A percentile compares a stretch with the other conserved stretches of the same genome.
Conservation (phyloP, 2,888 invertebrate species). For the Aelia acuminata region DNA sequence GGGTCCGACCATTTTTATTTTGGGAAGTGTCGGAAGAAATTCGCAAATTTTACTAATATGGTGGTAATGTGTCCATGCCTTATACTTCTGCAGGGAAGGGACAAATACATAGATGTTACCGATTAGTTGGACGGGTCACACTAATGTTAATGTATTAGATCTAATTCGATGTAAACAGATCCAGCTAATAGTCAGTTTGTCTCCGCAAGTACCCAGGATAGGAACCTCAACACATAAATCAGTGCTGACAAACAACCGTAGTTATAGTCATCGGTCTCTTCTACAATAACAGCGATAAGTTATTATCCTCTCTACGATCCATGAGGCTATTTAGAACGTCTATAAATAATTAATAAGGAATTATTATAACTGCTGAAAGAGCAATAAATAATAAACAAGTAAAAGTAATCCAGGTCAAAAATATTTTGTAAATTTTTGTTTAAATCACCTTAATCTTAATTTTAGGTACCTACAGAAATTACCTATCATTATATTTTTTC, state of each 20-base stretch:
- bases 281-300: slow-evolving; percentile 19
- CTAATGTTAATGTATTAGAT: slow-evolving; percentile 8
- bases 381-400: too few relatives aligned
- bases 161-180: neutral
- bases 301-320: neutral
- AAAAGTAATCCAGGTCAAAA: too few relatives aligned
- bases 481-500: too few relatives aligned
- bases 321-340: neutral
- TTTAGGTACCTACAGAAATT: too few relatives aligned
- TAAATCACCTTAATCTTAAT: too few relatives aligned
- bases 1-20: too few relatives aligned
- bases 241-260: neutral
- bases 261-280: neutral
- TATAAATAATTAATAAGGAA: neutral
- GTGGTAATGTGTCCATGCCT: too few relatives aligned
- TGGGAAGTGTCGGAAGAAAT: too few relatives aligned
- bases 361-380: neutral
- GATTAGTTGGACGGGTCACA: neutral
- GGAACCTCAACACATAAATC: slow-evolving; percentile 37
- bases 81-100: neutral
- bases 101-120: too few relatives aligned
- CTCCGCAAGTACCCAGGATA: neutral
- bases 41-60: too few relatives aligned
- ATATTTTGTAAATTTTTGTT: too few relatives aligned
- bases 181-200: neutral